Evolutionary conservation across 2,797 vertebrate species (phyloP), one percentile per base, ranked within the genome.

Genomic region (Sebastes kiyomatsui): DNA sequence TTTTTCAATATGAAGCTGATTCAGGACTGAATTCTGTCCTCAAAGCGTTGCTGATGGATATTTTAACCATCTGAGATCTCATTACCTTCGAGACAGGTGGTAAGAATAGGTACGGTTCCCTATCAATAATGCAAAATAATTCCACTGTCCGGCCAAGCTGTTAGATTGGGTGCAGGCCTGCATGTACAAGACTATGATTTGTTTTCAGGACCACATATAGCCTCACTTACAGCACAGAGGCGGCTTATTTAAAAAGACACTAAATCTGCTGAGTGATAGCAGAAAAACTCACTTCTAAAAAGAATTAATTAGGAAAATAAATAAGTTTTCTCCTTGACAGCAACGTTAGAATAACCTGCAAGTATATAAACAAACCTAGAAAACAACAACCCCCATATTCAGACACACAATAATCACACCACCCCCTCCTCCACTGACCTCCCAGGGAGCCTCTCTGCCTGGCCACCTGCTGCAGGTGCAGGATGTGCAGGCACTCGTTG

Each of bases 401-500:
- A 69, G 2, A 67, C 8, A 46, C 23, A 62, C 10, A n/a, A 23
- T 30, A 33, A 7, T n/a, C 6, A 28, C 60, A 68, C 1, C 13
- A 30, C 12, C 5, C 9, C 2, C 23, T 5, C 28, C 9, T 35
- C 16, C 67, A 94, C 95, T 92, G 74, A 98, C 98, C 98, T 93
- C 96, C 95, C 69, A 98, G 92, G 33, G 96, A 94, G 77, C 96
- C 91, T 72, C 96, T 97, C 86, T 98, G 98, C 2, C 97, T 95
- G 64, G 98, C 97, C 38, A 97, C 93, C 82, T 99, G 98, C 86
- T 99, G 99, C 84, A 99, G 94, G 92, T 99, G 97, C 52, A 99
- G 96, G 92, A 99, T 99, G 85, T 99, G 97, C 91, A 99, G 97
- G 92, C 99, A 99, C 93, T 99, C 99, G 58, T 96, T 97, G 88